Conservation (phyloP, 2,888 invertebrate species). For the Macaria liturata region DNA sequence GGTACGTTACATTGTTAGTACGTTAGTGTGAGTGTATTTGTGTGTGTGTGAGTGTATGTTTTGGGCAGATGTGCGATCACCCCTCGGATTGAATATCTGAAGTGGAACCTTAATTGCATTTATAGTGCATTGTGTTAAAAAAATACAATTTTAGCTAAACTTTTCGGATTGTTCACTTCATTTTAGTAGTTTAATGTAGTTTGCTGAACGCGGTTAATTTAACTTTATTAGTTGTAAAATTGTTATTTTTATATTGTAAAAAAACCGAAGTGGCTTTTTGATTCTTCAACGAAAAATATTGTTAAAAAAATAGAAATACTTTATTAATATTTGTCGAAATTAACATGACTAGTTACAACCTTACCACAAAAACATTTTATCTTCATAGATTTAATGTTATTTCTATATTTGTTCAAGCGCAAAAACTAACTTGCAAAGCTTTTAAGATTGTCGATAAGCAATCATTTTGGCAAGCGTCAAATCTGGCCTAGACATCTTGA, state of each 20-base stretch:
- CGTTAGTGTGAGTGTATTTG: slow-evolving; percentile 5
- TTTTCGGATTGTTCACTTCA: too few relatives aligned
- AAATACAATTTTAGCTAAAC: background rate
- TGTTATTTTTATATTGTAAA: too few relatives aligned
- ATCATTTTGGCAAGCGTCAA: slow-evolving; percentile 14
- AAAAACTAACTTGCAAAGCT: slow-evolving; percentile 10
- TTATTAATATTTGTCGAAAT: too few relatives aligned
- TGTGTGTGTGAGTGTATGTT: slow-evolving; percentile 19
- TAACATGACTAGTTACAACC: too few relatives aligned
- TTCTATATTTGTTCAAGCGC: too few relatives aligned
- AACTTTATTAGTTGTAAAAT: background rate
- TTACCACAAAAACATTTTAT: too few relatives aligned
- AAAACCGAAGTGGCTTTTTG: too few relatives aligned
- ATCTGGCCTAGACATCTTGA: slow-evolving; percentile 24
- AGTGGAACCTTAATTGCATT: slow-evolving; percentile 49
- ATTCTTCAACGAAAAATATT: too few relatives aligned
- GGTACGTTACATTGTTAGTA: background rate
- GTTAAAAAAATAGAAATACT: too few relatives aligned
- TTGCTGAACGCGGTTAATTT: slow-evolving; percentile 3
- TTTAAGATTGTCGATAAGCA: slow-evolving; percentile 15
- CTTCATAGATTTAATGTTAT: too few relatives aligned
- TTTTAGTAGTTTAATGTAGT: too few relatives aligned
- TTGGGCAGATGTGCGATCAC: slow-evolving; percentile 50
- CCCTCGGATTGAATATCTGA: slow-evolving; percentile 39
- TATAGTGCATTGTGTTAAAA: slow-evolving; percentile 26